phyloP scores from a whole-genome alignment of 2,888 invertebrate genomes.

The Trichogramma dendrolimi region DNA sequence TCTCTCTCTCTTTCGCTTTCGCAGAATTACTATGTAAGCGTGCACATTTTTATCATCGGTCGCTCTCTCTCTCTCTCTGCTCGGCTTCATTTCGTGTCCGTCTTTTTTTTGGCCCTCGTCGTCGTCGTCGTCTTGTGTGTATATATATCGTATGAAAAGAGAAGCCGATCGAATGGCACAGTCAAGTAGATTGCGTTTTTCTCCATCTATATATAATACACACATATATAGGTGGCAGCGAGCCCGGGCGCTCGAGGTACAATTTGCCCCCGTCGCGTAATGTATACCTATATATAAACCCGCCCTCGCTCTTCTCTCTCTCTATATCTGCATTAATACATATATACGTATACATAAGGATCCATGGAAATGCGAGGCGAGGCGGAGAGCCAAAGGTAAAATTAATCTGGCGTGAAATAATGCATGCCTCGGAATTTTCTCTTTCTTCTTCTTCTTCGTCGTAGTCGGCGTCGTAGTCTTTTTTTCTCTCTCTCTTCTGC shows the following conservation, averaged over 20 bases:
- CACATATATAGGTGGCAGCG: no score
- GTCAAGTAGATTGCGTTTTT: no score
- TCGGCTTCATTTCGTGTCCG: slow-evolving; percentile 9
- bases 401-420: slow-evolving; percentile 24
- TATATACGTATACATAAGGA: background rate
- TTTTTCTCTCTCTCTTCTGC: background rate
- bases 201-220: no score
- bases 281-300: no score
- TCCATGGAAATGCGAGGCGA: background rate
- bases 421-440: background rate
- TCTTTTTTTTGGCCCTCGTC: slow-evolving; percentile 13
- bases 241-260: no score
- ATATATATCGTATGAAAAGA: no score
- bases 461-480: no score
- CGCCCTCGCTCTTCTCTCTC: background rate
- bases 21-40: background rate
- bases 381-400: slow-evolving; percentile 1
- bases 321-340: background rate
- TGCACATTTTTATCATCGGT: background rate
- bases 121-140: no score
- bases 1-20: slow-evolving; percentile 1
- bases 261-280: no score
- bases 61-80: background rate
- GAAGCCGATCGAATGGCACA: no score
- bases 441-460: slow-evolving; percentile 1